Evolutionary conservation across 2,888 invertebrate genomes (phyloP).

Genomic region (Drymonia ruficornis): DNA sequence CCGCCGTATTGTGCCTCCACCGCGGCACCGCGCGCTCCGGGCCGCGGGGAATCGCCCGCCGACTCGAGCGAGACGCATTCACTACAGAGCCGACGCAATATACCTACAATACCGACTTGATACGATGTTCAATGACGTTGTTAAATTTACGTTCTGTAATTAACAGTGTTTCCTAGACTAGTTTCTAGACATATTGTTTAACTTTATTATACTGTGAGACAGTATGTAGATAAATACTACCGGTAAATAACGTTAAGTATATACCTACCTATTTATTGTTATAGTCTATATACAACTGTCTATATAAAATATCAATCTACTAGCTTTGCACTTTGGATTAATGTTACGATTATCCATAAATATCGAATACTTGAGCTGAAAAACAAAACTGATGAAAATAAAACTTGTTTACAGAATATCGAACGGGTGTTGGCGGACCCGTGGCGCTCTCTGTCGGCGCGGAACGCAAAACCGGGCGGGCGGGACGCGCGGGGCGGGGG

Average conservation of each 20-base stretch:
- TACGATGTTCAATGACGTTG: slow-evolving; percentile 59
- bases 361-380: slow-evolving; percentile 41
- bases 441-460: slow-evolving; percentile 79
- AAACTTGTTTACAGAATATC: slow-evolving; percentile 83
- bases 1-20: slow-evolving; percentile 58
- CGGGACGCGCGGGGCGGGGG: slow-evolving; percentile 67
- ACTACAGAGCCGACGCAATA: slow-evolving; percentile 64
- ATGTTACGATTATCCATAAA: not conserved
- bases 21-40: slow-evolving; percentile 45
- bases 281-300: not conserved
- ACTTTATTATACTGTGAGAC: slow-evolving; percentile 15
- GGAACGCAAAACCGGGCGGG: slow-evolving; percentile 43
- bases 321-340: not conserved
- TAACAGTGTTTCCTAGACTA: slow-evolving; percentile 27
- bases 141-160: slow-evolving; percentile 50
- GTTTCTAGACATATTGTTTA: slow-evolving; percentile 18
- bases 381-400: slow-evolving; percentile 69
- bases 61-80: slow-evolving; percentile 68
- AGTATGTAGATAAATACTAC: slow-evolving; percentile 24
- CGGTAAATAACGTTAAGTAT: slow-evolving; percentile 27
- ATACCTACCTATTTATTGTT: slow-evolving; percentile 10
- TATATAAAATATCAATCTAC: not conserved
- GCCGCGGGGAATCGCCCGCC: slow-evolving; percentile 55
- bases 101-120: slow-evolving; percentile 70
- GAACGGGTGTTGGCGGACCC: slow-evolving; percentile 73